A percentile compares a stretch with the other conserved stretches of the same genome.
These are phyloP conservation scores for Rhinophrynus dorsalis DNA, from an alignment of 2,797 vertebrate genomes.

Conservation along the genomic window DNA sequence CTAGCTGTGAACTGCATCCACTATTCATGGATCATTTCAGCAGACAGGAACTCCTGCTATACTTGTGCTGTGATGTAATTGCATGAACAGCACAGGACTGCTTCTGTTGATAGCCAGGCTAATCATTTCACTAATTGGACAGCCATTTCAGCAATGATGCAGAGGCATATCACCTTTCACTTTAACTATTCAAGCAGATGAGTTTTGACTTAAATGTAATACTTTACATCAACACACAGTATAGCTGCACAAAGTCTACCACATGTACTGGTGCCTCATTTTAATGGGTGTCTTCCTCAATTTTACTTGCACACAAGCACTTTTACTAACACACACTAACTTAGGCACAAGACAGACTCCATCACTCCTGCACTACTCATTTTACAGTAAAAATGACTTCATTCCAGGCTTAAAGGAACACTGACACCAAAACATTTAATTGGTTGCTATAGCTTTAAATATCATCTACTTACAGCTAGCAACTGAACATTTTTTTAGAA, in stretches of 20 bases:
- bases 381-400: background rate
- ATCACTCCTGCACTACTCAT: background rate
- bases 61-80: slow-evolving; percentile 60
- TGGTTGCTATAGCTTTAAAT: no score
- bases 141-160: slow-evolving; percentile 59
- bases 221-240: slow-evolving; percentile 76
- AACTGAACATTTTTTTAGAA: no score
- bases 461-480: no score
- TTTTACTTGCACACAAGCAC: slow-evolving; percentile 69
- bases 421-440: background rate
- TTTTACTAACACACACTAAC: slow-evolving; percentile 53
- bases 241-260: slow-evolving; percentile 75
- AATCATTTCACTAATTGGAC: slow-evolving; percentile 74
- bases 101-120: slow-evolving; percentile 71
- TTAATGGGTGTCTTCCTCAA: slow-evolving; percentile 80
- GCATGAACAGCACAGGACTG: slow-evolving; percentile 62
- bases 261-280: slow-evolving; percentile 71
- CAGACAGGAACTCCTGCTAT: slow-evolving; percentile 45
- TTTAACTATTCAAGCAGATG: slow-evolving; percentile 74
- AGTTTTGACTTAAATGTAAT: slow-evolving; percentile 78
- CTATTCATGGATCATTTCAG: background rate
- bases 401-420: background rate
- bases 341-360: background rate
- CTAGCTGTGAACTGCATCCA: background rate
- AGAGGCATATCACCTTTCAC: slow-evolving; percentile 69